Evolutionary conservation across 2,113 vertebrate species (phyloP), one percentile per base, ranked within the genome.

Genomic region (Dasyprocta punctata): DNA sequence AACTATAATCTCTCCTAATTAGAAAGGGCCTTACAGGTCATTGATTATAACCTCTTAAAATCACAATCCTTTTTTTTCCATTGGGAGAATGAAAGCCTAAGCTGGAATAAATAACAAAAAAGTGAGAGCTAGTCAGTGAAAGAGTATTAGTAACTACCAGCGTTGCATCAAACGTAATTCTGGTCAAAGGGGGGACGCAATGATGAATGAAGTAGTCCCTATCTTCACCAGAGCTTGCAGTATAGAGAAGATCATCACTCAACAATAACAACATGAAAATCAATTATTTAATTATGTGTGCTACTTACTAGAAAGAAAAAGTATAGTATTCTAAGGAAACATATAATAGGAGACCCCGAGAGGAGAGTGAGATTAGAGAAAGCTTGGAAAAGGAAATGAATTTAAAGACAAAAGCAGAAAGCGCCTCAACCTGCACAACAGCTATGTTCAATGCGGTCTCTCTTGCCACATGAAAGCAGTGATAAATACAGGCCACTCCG

Each of bases 1-100:
- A 93, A 86, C 88, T 49, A 47, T 92, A 90, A 92, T 92, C 69
- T 95, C 58, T 81, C 80, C 58, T 96, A 90, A 97, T 87, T 94
- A 95, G 73, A 90, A 60, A 65, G 38, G 44, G 56, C 16, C 94
- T 97, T 92, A n/a, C 36, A 83, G 84, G 95, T 96, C 92, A 94
- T 20, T 93, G 75, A 86, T 20, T 86, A 41, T 44, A 77, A 89
- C 75, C 19, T 89, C 73, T 80, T 90, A 80, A 91, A 83, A 65
- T 69, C 44, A 52, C 92, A 94, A 87, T 87, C 84, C 60, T 52
- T 86, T 86, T 56, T 65, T 52, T 83, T 69, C 91, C 88, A 9
- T 75, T 69, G 54, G 71, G 73, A 94, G 82, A 75, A 22, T 69
- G 26, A 85, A 92, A 95, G 38, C 88, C 73, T 58, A 78, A 95